Conservation (phyloP, 2,888 invertebrate species). For the Smittia aterrima region DNA sequence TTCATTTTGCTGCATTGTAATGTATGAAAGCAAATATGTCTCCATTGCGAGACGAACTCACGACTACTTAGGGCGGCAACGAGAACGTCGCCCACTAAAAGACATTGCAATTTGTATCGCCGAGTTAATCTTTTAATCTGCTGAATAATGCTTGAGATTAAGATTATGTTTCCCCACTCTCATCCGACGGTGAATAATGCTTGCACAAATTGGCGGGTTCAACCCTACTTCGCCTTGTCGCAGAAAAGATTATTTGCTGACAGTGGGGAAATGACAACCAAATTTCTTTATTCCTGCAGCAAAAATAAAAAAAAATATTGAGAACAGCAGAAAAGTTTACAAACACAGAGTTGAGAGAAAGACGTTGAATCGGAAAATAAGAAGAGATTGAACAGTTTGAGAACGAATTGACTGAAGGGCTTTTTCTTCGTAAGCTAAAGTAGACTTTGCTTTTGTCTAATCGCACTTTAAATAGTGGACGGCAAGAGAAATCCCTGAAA, state of each 20-base stretch:
- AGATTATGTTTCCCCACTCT: neutral
- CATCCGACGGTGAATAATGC: neutral
- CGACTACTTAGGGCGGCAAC: neutral
- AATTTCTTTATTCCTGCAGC: neutral
- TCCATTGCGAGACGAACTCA: neutral
- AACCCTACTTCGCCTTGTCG: neutral
- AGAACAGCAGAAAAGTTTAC: neutral
- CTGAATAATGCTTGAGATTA: neutral
- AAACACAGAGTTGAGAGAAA: neutral
- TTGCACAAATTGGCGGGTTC: neutral
- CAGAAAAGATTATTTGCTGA: neutral
- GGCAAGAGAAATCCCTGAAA: neutral
- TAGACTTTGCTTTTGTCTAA: too few relatives aligned
- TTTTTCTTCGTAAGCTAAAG: too few relatives aligned
- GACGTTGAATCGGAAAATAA: neutral
- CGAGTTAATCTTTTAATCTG: constrained; percentile 28
- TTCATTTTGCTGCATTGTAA: neutral
- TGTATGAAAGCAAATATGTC: neutral
- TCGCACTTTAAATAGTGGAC: neutral
- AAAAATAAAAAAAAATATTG: neutral
- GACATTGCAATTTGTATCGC: neutral
- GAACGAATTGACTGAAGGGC: too few relatives aligned
- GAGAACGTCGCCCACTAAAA: too few relatives aligned
- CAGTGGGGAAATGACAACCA: neutral
- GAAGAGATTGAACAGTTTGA: neutral